Base-by-base conservation (phyloP, 2,888 invertebrate species). In the Polylopha cassiicola region DNA sequence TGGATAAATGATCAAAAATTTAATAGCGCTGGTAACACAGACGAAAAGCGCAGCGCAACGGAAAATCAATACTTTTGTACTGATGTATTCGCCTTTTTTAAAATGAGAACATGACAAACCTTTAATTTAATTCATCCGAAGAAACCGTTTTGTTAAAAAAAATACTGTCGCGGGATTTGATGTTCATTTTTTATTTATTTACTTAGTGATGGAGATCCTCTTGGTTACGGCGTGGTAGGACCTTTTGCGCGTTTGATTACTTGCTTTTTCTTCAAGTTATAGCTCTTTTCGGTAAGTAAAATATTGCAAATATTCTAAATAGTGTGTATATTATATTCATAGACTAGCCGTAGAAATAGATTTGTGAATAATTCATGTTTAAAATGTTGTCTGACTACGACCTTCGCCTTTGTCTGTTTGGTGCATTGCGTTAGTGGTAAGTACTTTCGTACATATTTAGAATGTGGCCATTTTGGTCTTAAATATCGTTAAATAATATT, bases 181-280 rank as follows among this genome's bases (percentile, higher is more conserved):
- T 85, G 84, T 78, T 84, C 84, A 78, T 80, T 85, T 85, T 79
- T 85, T 85, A 82, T 82, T 84, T 85, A 84, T 81, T 82, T 84
- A 84, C 82, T 77, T 76, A 80, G 84, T 81, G 84, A 84, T 84
- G 81, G 76, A 73, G 79, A 72, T 80, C 79, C 73, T 77, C 81
- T 73, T 81, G 76, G 84, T 79, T 77, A 82, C 84, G 82, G 82
- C 84, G 84, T 82, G 82, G 79, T 84, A 80, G 78, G 75, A 75
- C 69, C 70, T 79, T 76, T 76, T 80, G 73, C 79, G 78, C 73
- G 67, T 73, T 60, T 73, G 67, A 73, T 64, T 76, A 66, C 64
- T 73, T 66, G 72, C 64, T 69, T 73, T 73, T 76, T 73, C 75
- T 75, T 74, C 73, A 72, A 73, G 72, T 68, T 76, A 64, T 63